These are phyloP conservation scores for Tachina lurida DNA, from an alignment of 2,888 invertebrate genomes.

Conservation along the genomic window DNA sequence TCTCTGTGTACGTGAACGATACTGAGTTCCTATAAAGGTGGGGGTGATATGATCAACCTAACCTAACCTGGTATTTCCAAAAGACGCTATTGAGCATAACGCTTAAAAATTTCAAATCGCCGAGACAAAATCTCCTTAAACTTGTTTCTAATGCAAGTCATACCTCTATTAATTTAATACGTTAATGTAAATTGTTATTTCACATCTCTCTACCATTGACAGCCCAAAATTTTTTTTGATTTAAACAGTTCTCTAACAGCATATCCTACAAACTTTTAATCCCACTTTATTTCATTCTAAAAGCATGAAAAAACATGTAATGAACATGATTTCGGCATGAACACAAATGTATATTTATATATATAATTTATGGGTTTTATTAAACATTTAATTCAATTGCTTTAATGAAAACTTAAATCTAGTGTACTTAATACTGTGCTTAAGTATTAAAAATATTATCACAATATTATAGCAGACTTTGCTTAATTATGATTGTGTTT, in stretches of 20 bases:
- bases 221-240: too few species aligned
- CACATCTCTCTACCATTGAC: too few species aligned
- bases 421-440: background rate
- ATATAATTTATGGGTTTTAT: background rate
- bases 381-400: constrained; percentile 41
- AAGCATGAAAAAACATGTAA: background rate
- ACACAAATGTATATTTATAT: background rate
- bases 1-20: too few species aligned
- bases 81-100: too few species aligned
- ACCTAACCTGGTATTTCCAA: too few species aligned
- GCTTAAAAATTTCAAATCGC: too few species aligned
- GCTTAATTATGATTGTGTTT: constrained; percentile 38
- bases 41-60: too few species aligned
- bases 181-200: too few species aligned
- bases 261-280: constrained; percentile 10
- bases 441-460: constrained; percentile 24
- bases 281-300: background rate
- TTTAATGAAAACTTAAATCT: constrained; percentile 10
- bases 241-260: constrained; percentile 6
- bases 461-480: constrained; percentile 25
- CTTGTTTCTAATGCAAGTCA: too few species aligned
- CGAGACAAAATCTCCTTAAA: too few species aligned
- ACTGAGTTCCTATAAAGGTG: too few species aligned
- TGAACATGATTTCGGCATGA: background rate
- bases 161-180: too few species aligned